These are phyloP conservation scores for Tetramorium bicarinatum DNA, from an alignment of 2,888 invertebrate genomes.

Conservation along the genomic window DNA sequence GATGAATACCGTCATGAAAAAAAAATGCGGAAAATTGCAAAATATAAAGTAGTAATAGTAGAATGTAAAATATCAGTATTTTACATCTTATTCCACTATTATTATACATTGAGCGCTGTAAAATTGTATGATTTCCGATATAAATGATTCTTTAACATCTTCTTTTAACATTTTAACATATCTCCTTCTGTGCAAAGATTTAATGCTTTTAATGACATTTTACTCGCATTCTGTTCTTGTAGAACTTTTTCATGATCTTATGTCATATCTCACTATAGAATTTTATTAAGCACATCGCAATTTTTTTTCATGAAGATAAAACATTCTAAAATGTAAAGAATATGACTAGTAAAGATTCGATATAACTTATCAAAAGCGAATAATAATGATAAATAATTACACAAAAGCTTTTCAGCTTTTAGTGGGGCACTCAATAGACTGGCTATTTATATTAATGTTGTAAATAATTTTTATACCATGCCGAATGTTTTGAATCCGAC, in stretches of 20 bases:
- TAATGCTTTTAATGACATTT: not conserved
- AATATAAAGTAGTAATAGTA: not conserved
- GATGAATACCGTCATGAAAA: constrained; percentile 18
- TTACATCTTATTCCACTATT: not conserved
- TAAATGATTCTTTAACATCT: not conserved
- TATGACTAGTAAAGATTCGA: not conserved
- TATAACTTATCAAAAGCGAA: not conserved
- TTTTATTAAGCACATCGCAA: not conserved
- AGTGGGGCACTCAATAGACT: not conserved
- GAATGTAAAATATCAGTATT: constrained; percentile 15
- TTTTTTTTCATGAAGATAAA: not conserved
- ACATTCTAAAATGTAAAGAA: not conserved
- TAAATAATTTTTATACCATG: constrained; percentile 9
- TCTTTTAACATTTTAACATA: not conserved
- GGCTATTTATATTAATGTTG: not conserved
- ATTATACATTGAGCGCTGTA: not conserved
- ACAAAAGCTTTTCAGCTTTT: not conserved
- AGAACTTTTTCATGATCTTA: not conserved
- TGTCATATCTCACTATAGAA: not conserved
- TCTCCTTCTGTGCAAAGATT: not conserved
- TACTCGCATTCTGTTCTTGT: not conserved
- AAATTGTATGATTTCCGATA: not conserved
- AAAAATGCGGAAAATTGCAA: constrained; percentile 24
- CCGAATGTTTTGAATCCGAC: not conserved
- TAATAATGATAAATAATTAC: constrained; percentile 9